These are phyloP conservation scores for Leistus spinibarbis DNA, from an alignment of 2,888 invertebrate species.

Conservation along the genomic window DNA sequence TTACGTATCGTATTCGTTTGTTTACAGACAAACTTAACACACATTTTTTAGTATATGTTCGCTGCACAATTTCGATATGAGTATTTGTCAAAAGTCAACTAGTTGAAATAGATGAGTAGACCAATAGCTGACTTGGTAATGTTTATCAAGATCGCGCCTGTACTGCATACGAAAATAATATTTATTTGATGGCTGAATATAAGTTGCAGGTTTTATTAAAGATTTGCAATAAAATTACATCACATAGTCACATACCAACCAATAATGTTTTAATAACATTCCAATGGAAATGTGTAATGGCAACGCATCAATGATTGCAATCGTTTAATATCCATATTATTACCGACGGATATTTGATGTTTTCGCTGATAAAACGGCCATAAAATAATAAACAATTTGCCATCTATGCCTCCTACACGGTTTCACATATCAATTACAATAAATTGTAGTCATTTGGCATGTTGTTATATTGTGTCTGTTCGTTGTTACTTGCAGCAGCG, in stretches of 20 bases:
- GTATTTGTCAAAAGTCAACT: too few species aligned
- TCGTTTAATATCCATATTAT: too few species aligned
- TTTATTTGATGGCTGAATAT: not conserved
- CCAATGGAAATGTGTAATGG: not conserved
- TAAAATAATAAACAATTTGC: not conserved
- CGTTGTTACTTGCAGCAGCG: not conserved
- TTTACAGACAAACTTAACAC: too few species aligned
- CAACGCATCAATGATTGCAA: too few species aligned
- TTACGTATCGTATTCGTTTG: too few species aligned
- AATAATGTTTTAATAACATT: conserved; percentile 23
- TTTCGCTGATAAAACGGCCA: not conserved
- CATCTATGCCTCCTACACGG: not conserved
- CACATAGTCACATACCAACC: not conserved
- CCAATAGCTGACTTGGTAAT: too few species aligned
- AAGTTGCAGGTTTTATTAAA: not conserved
- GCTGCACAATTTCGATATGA: too few species aligned
- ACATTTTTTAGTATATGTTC: too few species aligned
- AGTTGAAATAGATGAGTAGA: too few species aligned
- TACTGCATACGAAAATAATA: not conserved
- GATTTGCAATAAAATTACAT: conserved; percentile 16
- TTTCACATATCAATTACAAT: not conserved
- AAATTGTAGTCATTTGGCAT: not conserved
- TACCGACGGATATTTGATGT: too few species aligned
- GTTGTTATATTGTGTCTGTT: not conserved
- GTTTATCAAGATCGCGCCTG: too few species aligned